Evolutionary conservation across 2,113 vertebrate species (phyloP).

Genomic region (Anolis sagrei): DNA sequence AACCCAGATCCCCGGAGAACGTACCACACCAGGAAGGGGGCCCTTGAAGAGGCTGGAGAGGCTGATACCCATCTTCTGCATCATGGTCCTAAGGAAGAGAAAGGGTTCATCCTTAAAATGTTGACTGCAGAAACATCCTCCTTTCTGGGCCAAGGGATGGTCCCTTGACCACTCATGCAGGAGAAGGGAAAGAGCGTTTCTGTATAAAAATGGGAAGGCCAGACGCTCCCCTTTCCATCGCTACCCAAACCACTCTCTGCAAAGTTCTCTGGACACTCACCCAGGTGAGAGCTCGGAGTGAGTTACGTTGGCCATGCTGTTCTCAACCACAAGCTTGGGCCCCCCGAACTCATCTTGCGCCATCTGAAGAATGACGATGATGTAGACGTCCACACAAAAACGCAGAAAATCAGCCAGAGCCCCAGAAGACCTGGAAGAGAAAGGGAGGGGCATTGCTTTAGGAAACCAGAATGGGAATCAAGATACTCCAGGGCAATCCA

Average conservation of each 20-base stretch:
- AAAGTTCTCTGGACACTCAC: conserved; percentile 38
- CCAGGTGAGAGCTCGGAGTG: conserved; percentile 53
- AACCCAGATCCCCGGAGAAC: conserved; percentile 18
- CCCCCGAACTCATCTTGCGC: conserved; percentile 22
- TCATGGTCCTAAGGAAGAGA: conserved; percentile 50
- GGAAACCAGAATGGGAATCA: too few species aligned
- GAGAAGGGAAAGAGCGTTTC: too few species aligned
- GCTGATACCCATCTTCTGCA: conserved; percentile 29
- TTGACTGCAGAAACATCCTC: too few species aligned
- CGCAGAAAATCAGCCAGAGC: conserved; percentile 16
- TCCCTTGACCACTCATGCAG: too few species aligned
- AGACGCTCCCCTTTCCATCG: too few species aligned
- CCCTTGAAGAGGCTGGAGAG: conserved; percentile 44
- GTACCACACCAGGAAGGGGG: conserved; percentile 65
- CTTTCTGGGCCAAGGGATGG: rapidly evolving
- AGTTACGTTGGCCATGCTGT: conserved; percentile 59
- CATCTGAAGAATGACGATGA: conserved; percentile 40
- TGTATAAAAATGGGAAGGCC: too few species aligned
- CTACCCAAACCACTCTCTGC: too few species aligned
- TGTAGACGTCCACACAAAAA: conserved; percentile 61
- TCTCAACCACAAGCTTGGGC: conserved; percentile 49
- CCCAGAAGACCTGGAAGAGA: background rate
- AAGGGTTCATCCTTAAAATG: background rate
- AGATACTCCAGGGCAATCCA: too few species aligned
- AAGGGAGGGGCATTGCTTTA: too few species aligned